Base-by-base conservation (phyloP, 2,888 invertebrate species). In the Spisula subtruncata region DNA sequence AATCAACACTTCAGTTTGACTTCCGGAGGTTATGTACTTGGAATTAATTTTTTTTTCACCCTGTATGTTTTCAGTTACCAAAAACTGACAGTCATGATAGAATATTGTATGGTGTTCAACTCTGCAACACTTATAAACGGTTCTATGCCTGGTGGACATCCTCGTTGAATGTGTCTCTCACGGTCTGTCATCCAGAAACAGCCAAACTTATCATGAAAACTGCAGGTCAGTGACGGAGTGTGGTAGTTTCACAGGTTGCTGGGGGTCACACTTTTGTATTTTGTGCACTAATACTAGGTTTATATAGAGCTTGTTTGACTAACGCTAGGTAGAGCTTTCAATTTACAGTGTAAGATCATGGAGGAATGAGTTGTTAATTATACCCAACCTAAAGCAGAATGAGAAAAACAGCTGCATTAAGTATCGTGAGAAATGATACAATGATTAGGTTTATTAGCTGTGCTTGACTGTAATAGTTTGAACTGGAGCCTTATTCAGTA, bases 121-220 rank as follows among this genome's bases (percentile, higher is more conserved):
- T 80, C 25, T 86, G 86, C 25, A 90, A 86, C 35, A 81, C 83
- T 16, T 86, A 86, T 86, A 88, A 86, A 35, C 56, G 90, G 12
- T 90, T 83, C 60, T 90, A 86, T 81, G 81, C 41, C 18, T 91
- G 89, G 89, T 91, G 91, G 91, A 86, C 51, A 18, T 81, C 85
- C 25, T 51, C 41, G 4, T 75, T 83, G 8, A 89, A 88, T 56
- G 66, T 46, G 0, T 86, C 81, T 86, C 20, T 89, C 8, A 75
- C 75, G 12, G 89, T 89, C 12, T 85, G 81, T 35, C 89, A 89
- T 35, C 89, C 85, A 20, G 75, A 85, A 16, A 85, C 80, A n/a
- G 80, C 80, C 10, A 75, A 54, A 81, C 54, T 56, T 35, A 86
- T 71, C 51, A 85, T 91, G 87, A 91, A 89, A 88, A 89, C 91